Evolutionary conservation across 2,888 invertebrate species (phyloP), one percentile per base, ranked within the genome.

Genomic region (Lasioglossum malachurum): DNA sequence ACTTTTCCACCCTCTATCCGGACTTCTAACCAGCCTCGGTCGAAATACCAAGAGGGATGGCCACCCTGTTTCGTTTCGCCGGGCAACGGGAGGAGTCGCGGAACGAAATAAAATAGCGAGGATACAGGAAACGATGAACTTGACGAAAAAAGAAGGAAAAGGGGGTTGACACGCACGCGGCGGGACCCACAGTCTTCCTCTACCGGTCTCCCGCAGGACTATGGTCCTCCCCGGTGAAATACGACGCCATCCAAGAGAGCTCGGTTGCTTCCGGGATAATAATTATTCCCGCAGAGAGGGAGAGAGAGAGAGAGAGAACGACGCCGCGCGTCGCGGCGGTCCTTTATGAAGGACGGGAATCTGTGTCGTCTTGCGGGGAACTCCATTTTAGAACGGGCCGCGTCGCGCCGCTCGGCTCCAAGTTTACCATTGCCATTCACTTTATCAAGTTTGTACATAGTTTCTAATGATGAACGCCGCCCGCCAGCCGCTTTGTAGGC

Each of bases 1-100:
- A 92, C 90, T 92, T 92, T 88, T 88, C 87, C 86, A 88, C 90
- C 92, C 53, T 90, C 83, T 78, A 77, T 64, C 19, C 86, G 87
- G 23, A 75, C 82, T 87, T 57, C n/a, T 12, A 57, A 12, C n/a
- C 57, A 57, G 57, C n/a, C n/a, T n/a, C 12, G 4, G 10, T 57
- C n/a, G n/a, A n/a, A n/a, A n/a, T n/a, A n/a, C 57, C 57, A 57
- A n/a, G 57, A 57, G 57, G 57, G 57, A 57, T 57, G 57, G 57
- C 57, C 57, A n/a, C n/a, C n/a, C 80, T 73, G 73, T 73, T 72
- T 38, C 78, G 67, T 49, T 77, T 53, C 53, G 38, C 31, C 10
- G 57, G 19, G 49, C 57, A 35, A 49, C 74, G 31, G 27, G 44
- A 35, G 46, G 19, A 57, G n/a, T 41, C 46, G 35, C 35, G 46